Base-by-base conservation (phyloP, 2,888 invertebrate genomes). In the Helicoverpa assulta region DNA sequence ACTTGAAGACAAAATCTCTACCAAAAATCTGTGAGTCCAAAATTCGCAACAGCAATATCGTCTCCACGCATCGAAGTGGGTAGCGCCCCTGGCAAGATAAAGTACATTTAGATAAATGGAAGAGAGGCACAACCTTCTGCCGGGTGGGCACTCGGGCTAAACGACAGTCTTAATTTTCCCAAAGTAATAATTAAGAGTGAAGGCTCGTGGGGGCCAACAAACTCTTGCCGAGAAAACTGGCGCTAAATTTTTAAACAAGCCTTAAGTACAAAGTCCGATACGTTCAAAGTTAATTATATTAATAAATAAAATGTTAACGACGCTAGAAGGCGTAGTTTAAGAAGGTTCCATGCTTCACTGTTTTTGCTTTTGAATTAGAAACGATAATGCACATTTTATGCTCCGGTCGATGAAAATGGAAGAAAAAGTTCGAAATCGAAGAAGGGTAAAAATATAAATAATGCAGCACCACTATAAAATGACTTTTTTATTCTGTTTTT, bases 131-230 rank as follows among this genome's bases (percentile, higher is more conserved):
- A 90, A 90, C 92, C 93, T 92, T 90, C 90, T 90, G 90, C 81
- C 89, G 90, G 88, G 88, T 90, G 92, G 93, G 93, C 92, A 93
- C 95, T 94, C 86, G 88, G 90, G 85, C 92, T 94, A 94, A 95
- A 93, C 95, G 96, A 95, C 95, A 95, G 91, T 94, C 96, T 96
- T 96, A 96, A 96, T 96, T 96, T 95, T 94, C 92, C 94, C 95
- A 95, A 95, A 95, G 96, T 96, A 95, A 95, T 96, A 96, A 96
- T 96, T 95, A 96, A 95, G 95, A 96, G 94, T 94, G 95, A 95
- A 95, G 92, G 92, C 90, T 91, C 90, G 90, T 88, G 91, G 92
- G 79, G 91, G 93, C 89, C 89, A 89, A 87, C 86, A 87, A 86
- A 89, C 90, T 91, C 90, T 88, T 87, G 86, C 86, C 81, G 86